Percentiles rank a stretch among this genome's conserved stretches.
phyloP scores from a whole-genome alignment of 1,140 invertebrate genomes.

The Ylistrum balloti region DNA sequence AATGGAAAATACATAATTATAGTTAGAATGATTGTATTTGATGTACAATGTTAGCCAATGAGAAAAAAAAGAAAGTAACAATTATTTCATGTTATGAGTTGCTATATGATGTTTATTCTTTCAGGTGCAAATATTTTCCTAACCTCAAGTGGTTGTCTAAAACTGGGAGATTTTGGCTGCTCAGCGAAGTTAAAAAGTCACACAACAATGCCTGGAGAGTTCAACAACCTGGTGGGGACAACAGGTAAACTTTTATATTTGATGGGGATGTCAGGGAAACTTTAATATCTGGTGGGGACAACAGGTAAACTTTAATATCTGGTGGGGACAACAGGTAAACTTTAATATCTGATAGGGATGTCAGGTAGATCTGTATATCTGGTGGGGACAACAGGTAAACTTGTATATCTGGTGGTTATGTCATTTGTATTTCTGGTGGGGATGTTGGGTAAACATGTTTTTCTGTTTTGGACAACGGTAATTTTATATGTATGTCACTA shows the following conservation, averaged over 20 bases:
- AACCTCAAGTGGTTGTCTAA: constrained; percentile 78
- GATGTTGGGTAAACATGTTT: too few relatives aligned
- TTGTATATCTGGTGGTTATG: not conserved
- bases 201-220: constrained; percentile 80
- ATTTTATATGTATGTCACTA: too few relatives aligned
- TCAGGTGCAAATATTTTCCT: constrained; percentile 82
- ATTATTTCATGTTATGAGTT: too few relatives aligned
- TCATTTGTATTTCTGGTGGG: not conserved
- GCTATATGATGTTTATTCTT: constrained; percentile 42
- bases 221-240: constrained; percentile 79
- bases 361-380: constrained; percentile 52
- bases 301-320: too few relatives aligned
- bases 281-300: not conserved
- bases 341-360: not conserved
- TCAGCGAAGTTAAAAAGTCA: constrained; percentile 81
- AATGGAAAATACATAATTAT: too few relatives aligned
- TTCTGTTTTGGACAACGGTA: too few relatives aligned
- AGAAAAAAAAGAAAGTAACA: too few relatives aligned
- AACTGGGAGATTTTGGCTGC: constrained; percentile 82
- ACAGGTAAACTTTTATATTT: constrained; percentile 71
- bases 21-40: too few relatives aligned
- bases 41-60: too few relatives aligned
- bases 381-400: constrained; percentile 74
- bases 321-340: too few relatives aligned
- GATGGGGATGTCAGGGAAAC: too few relatives aligned